phyloP scores from a whole-genome alignment of 1,140 invertebrate species.

The Eurosta solidaginis region DNA sequence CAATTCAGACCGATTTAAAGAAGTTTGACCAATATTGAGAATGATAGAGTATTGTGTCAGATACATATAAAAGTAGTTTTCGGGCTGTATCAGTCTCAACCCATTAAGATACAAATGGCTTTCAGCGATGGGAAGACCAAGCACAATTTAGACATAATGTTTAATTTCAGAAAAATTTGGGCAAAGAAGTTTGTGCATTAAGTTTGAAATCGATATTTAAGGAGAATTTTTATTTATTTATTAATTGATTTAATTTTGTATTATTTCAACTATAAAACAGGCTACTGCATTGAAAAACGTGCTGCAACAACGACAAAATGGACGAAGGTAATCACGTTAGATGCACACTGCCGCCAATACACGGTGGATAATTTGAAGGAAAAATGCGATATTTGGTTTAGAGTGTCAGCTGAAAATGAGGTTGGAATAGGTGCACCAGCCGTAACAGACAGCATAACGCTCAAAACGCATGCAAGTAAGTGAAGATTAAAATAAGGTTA shows the following conservation, averaged over 20 bases:
- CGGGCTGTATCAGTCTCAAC: no score
- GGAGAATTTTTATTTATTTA: neutral
- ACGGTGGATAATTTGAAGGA: conserved; percentile 87
- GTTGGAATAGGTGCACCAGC: conserved; percentile 82
- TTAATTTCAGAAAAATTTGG: no score
- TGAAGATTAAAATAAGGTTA: conserved; percentile 40
- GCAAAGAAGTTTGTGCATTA: no score
- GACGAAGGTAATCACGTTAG: conserved; percentile 87
- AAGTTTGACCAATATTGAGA: neutral
- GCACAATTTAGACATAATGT: no score
- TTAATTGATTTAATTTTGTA: neutral
- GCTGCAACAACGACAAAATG: conserved; percentile 75
- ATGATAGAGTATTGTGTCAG: neutral
- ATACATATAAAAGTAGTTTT: no score
- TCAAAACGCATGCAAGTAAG: conserved; percentile 95
- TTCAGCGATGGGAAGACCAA: no score
- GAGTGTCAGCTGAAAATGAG: conserved; percentile 89
- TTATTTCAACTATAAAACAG: no score
- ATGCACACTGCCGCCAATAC: conserved; percentile 75
- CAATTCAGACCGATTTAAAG: no score
- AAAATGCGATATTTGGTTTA: conserved; percentile 86
- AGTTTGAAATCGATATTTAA: no score
- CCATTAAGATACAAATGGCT: no score
- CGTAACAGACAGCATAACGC: conserved; percentile 76
- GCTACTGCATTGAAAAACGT: conserved; percentile 93